Base-by-base conservation (phyloP, 2,797 vertebrate genomes). In the Sciaenops ocellatus region DNA sequence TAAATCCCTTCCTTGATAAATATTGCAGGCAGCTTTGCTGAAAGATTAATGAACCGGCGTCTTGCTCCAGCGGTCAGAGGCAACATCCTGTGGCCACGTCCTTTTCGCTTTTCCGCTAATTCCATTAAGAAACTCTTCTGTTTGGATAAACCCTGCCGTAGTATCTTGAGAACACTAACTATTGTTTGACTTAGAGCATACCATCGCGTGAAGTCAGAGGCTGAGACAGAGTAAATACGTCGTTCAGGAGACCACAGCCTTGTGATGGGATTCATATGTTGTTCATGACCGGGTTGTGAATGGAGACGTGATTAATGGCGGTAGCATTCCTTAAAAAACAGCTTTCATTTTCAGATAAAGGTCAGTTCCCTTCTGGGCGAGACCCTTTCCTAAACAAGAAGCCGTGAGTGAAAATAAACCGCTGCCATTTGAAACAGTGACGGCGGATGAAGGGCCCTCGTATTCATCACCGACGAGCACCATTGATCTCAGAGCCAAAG, bases 1-100 rank as follows among this genome's bases (percentile, higher is more conserved):
- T 77, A 76, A 90, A 90, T 90, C 86, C 79, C 73, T 74, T 83
- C 84, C 78, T 84, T 82, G 86, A 90, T 91, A 89, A 93, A 92
- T 91, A 90, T 90, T 90, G 73, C 89, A 91, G 70, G 72, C 80
- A 1, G 80, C 80, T 81, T 78, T 28, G 76, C 83, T 91, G 80
- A 89, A 90, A 91, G 85, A 91, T 89, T 88, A 90, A 92, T 90
- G 90, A 90, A 78, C 22, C 0, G 1, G 1, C 28, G 75, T 87
- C 72, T 48, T 47, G 67, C 88, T 89, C 84, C 78, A 2, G 70
- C 54, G 60, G 79, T 81, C 86, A 57, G 79, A 84, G 26, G 84
- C 78, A 82, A 83, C 92, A 69, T 91, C 89, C 86, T 80, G 84
- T 80, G 82, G 78, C 80, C 57, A 2, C 73, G 26, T 75, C 66